Base-by-base conservation (phyloP, 2,888 invertebrate species). In the Pediacus dermestoides region DNA sequence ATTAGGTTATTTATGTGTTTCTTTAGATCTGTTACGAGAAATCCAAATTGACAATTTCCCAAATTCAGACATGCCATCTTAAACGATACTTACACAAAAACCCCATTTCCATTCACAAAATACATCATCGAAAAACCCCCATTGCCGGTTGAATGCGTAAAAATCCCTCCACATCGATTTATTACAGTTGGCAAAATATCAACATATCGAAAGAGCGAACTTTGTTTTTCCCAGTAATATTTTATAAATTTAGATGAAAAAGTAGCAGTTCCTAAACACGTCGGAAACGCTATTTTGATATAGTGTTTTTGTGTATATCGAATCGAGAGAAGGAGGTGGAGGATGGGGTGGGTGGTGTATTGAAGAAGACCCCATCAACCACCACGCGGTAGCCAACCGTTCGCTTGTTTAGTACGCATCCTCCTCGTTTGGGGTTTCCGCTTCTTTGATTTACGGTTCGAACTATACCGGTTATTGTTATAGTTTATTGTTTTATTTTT, bases 401-500 rank as follows among this genome's bases (percentile, higher is more conserved):
- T 6, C 18, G 8, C 18, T 6, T 23, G 23, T 28, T 7, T 13
- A n/a, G 28, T 28, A 48, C 48, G 44, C 47, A 41, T 50, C 50
- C 41, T 34, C 32, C 33, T 16, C 14, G 37, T 28, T 10, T 28
- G 4, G 41, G 39, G 48, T 48, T 50, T 48, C 48, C 45, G 44
- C 46, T 39, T 27, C 33, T 18, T 44, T 46, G 46, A 46, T 52
- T 49, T 49, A 49, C 42, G 51, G 40, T 43, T 33, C 41, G 44
- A 39, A 45, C 43, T 53, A 53, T 41, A 46, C 37, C 42, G 37
- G 37, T 31, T 55, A 52, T 53, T 57, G 38, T 38, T 38, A 37
- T 16, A 33, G 26, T 33, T 57, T 58, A 58, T 60, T 56, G 60
- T 58, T 58, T 58, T 58, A 58, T 58, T 57, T 58, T 54, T 28